A percentile compares a stretch with the other conserved stretches of the same genome.
Conservation (phyloP, 2,888 invertebrate species). For the Hymenopus coronatus region DNA sequence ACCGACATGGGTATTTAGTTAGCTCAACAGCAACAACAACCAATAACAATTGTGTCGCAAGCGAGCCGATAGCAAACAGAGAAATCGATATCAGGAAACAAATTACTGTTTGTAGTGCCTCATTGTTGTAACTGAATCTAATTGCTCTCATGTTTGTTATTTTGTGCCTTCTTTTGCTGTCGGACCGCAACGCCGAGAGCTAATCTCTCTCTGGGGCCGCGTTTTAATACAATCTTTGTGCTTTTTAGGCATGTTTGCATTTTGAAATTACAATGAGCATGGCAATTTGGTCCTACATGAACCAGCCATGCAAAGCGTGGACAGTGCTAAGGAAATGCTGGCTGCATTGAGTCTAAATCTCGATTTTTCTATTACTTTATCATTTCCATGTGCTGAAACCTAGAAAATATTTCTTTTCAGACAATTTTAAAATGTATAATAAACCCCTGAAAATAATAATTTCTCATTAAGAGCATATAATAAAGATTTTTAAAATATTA, state of each 20-base stretch:
- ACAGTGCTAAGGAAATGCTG: background rate
- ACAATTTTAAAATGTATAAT: no score
- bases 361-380: no score
- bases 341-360: background rate
- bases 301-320: background rate
- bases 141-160: background rate
- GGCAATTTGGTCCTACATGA: background rate
- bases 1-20: conserved; percentile 8
- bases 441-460: no score
- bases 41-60: conserved; percentile 9
- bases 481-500: no score
- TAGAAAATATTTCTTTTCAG: no score
- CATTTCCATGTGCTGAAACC: no score
- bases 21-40: conserved; percentile 24
- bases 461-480: no score
- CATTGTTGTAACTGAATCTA: background rate
- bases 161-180: background rate
- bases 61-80: background rate
- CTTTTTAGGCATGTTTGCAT: background rate
- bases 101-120: background rate
- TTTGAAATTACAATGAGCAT: background rate
- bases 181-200: background rate
- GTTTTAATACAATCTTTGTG: background rate
- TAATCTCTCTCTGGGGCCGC: background rate
- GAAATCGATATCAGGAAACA: background rate